phyloP scores from a whole-genome alignment of 2,797 vertebrate species.

The Rhodeus uyekii region DNA sequence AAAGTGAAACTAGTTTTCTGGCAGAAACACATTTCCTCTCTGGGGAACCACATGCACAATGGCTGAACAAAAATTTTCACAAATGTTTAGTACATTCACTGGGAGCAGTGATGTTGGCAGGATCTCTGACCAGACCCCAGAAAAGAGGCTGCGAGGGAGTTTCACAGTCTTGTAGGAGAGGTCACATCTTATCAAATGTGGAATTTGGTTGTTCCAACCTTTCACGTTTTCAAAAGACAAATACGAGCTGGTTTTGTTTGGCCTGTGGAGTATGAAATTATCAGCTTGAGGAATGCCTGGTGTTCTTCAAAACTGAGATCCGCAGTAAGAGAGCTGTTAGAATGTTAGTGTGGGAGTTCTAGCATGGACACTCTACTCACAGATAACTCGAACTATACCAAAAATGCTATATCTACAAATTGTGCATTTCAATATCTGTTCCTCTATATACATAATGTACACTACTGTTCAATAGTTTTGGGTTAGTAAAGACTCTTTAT shows the following conservation, averaged over 20 bases:
- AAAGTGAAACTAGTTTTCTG: neutral
- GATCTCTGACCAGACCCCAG: constrained; percentile 3
- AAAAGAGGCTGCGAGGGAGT: constrained; percentile 30
- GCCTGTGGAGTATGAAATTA: constrained; percentile 45
- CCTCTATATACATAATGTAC: neutral
- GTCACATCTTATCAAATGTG: constrained; percentile 36
- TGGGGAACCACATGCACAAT: neutral
- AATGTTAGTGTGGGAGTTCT: constrained; percentile 37
- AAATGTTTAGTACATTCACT: neutral
- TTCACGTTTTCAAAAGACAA: constrained; percentile 45
- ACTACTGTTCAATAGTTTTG: neutral
- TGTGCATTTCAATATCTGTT: neutral
- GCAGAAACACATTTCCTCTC: constrained; percentile 3
- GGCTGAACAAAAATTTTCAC: neutral
- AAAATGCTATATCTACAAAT: constrained; percentile 3
- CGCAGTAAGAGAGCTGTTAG: constrained; percentile 33
- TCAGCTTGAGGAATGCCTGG: constrained; percentile 51
- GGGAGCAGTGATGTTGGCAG: constrained; percentile 6
- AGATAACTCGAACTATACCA: neutral
- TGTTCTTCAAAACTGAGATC: constrained; percentile 38
- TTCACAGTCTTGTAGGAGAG: constrained; percentile 5
- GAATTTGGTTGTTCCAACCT: constrained; percentile 37
- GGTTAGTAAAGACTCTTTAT: neutral
- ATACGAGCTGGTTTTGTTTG: constrained; percentile 50
- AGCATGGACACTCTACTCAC: constrained; percentile 5